Evolutionary conservation across 1,140 invertebrate genomes (phyloP).

Genomic region (Aphidius gifuensis): DNA sequence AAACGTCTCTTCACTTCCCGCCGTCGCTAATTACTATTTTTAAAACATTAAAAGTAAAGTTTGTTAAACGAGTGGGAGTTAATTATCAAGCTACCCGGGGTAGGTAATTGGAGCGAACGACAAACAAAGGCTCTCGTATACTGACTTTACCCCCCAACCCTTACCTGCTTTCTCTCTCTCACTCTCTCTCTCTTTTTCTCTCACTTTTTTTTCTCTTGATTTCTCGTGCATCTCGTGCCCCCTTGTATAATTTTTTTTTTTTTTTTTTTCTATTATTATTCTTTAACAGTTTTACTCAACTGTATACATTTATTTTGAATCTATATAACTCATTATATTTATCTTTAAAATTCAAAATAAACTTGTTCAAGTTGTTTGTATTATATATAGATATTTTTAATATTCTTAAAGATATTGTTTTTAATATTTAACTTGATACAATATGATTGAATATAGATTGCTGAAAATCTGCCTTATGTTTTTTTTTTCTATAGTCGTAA

Average conservation of each 20-base stretch:
- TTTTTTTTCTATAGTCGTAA: no score
- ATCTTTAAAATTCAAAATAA: no score
- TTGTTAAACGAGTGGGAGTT: constrained; percentile 58
- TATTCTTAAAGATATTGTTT: no score
- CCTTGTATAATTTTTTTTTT: constrained; percentile 28
- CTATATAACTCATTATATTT: no score
- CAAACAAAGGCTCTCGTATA: constrained; percentile 52
- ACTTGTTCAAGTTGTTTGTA: no score
- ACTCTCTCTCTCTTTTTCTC: constrained; percentile 22
- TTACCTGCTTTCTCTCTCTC: constrained; percentile 31
- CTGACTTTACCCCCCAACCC: constrained; percentile 30
- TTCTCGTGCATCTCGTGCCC: constrained; percentile 19
- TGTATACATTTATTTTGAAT: no score
- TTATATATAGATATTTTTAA: no score
- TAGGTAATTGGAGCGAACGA: constrained; percentile 56
- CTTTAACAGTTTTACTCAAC: constrained; percentile 3
- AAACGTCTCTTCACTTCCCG: constrained; percentile 19
- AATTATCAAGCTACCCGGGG: constrained; percentile 55
- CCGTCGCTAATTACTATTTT: constrained; percentile 56
- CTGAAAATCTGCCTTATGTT: no score
- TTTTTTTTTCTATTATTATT: constrained; percentile 30
- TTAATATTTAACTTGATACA: no score
- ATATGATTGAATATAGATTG: no score
- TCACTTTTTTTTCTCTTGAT: constrained; percentile 10
- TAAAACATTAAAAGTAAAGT: constrained; percentile 59